Base-by-base conservation (phyloP, 2,113 vertebrate genomes). In the Poecile atricapillus region DNA sequence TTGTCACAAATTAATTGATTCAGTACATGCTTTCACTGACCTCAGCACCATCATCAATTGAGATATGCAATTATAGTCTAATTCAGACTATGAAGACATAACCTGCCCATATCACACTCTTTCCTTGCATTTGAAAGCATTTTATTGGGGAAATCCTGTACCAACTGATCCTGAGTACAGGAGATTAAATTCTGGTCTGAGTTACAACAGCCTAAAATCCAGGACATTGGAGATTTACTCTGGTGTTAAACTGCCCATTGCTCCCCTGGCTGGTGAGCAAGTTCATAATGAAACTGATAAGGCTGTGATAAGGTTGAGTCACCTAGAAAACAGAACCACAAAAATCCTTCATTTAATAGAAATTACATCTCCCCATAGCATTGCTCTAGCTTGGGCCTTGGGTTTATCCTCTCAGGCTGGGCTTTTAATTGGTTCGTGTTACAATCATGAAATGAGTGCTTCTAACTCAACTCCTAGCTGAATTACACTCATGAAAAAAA, bases 1-100 rank as follows among this genome's bases (percentile, higher is more conserved):
- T 73, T 86, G 69, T 84, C 83, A 95, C 63, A 53, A 93, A 89
- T 85, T 91, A 96, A 91, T 63, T 89, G 74, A 92, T 92, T 90
- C 46, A 56, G 62, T 84, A 47, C 28, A 15, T 30, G 64, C 80
- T 75, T 89, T 60, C 69, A 75, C 20, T 60, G 86, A 95, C 59
- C 90, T 86, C 81, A 64, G 69, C 67, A 86, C 22, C 68, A 33
- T 20, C 81, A 62, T 53, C 68, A 43, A 62, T 27, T 22, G 35
- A 89, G n/a, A 87, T 25, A 82, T 0, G 1, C 35, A 80, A 82
- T 60, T 58, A 68, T 2, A 58, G 25, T 18, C 65, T n/a, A 70
- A 60, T 60, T 77, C 67, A 77, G 35, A 56, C 56, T 71, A 70
- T 10, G 11, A 31, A 86, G 73, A 67, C 13, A 11, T 22, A 83